Evolutionary conservation across 1,140 invertebrate species (phyloP).

Genomic region (Pygmarrhopalites habei): DNA sequence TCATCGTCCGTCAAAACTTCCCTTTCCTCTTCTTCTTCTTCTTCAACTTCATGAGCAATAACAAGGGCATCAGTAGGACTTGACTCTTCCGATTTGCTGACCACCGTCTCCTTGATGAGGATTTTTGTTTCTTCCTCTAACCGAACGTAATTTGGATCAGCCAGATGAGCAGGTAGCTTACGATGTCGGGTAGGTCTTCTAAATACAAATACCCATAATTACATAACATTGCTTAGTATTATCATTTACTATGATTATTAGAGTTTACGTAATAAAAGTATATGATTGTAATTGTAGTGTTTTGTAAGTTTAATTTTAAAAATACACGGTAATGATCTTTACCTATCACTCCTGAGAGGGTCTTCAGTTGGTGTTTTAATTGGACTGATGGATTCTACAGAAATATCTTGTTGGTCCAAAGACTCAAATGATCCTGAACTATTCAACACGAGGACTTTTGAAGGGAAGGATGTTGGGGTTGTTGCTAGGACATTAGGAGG

Average conservation of each 20-base stretch:
- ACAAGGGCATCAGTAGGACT: too few species aligned
- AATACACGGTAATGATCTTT: too few species aligned
- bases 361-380: background rate
- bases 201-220: background rate
- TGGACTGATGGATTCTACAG: too few species aligned
- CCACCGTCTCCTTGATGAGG: slow-evolving; percentile 5
- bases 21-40: slow-evolving; percentile 23
- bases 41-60: slow-evolving; percentile 43
- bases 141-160: slow-evolving; percentile 46
- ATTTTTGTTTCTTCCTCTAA: slow-evolving; percentile 29
- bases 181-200: slow-evolving; percentile 55
- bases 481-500: background rate
- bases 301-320: too few species aligned
- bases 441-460: too few species aligned
- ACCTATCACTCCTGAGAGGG: background rate
- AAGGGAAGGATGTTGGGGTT: too few species aligned
- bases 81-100: slow-evolving; percentile 32
- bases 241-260: too few species aligned
- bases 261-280: too few species aligned
- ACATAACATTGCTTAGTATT: background rate
- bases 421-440: too few species aligned
- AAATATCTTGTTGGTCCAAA: too few species aligned
- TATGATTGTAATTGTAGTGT: too few species aligned
- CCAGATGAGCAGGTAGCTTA: slow-evolving; percentile 56
- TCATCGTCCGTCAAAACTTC: slow-evolving; percentile 30